These are phyloP conservation scores for Oreochromis spilurus DNA, from an alignment of 2,113 vertebrate species.

Conservation along the genomic window DNA sequence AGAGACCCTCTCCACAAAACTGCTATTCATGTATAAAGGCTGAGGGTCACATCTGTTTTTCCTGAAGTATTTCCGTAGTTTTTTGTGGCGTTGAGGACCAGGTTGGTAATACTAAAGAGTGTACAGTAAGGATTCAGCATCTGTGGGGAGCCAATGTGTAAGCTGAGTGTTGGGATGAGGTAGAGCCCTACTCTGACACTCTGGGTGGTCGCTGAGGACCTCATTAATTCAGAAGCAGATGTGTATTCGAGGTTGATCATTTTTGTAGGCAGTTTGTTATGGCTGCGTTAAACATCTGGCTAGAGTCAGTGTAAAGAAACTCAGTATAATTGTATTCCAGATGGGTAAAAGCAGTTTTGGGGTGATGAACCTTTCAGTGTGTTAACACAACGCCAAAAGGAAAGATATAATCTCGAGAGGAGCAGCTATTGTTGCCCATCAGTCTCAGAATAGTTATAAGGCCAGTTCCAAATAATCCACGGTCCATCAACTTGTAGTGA, in stretches of 20 bases:
- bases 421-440: not conserved
- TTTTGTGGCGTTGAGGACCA: not conserved
- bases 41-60: not conserved
- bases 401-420: not conserved
- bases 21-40: not conserved
- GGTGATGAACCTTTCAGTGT: not conserved
- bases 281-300: not conserved
- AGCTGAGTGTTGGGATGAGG: not conserved
- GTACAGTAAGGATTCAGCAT: not conserved
- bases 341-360: not conserved
- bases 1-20: not conserved
- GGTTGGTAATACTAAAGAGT: not conserved
- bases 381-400: not conserved
- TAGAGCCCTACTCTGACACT: not conserved
- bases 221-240: not conserved
- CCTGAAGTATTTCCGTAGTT: not conserved
- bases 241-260: not conserved
- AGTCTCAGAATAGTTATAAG: accelerated
- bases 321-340: not conserved
- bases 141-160: accelerated
- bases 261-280: not conserved
- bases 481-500: not conserved
- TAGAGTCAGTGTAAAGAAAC: accelerated
- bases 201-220: not conserved
- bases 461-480: not conserved